Percentiles rank a stretch among this genome's conserved stretches.
These are phyloP conservation scores for Syrphus vitripennis DNA, from an alignment of 2,888 invertebrate species.

Conservation along the genomic window DNA sequence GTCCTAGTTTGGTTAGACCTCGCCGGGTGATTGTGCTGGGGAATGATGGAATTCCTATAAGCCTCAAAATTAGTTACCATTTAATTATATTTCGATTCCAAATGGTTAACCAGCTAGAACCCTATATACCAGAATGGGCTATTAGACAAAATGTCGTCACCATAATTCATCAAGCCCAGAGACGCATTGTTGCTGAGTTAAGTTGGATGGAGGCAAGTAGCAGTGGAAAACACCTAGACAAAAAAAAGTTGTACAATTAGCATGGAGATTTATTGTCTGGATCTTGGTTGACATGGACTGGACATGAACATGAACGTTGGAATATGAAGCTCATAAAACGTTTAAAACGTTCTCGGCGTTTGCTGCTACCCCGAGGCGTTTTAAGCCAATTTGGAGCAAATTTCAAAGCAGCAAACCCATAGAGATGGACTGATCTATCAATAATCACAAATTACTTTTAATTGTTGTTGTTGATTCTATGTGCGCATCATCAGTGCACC, in stretches of 20 bases:
- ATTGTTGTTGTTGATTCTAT: conserved; percentile 47
- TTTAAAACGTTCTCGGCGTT: conserved; percentile 43
- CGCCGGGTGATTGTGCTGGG: background rate
- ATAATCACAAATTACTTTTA: conserved; percentile 69
- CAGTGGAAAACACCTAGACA: conserved; percentile 16
- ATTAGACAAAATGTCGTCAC: conserved; percentile 57
- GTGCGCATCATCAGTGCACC: background rate
- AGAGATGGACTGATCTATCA: conserved; percentile 62
- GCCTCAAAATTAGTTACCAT: conserved; percentile 62
- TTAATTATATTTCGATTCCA: conserved; percentile 66
- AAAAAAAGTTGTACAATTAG: conserved; percentile 67
- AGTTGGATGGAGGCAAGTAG: conserved; percentile 10
- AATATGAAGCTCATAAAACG: conserved; percentile 63
- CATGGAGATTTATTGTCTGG: conserved; percentile 57
- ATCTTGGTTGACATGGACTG: conserved; percentile 15
- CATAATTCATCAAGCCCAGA: conserved; percentile 45
- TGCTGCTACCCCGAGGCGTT: conserved; percentile 10
- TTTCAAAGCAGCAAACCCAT: background rate
- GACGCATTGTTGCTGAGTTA: background rate
- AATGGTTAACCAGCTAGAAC: conserved; percentile 29
- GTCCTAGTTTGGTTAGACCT: conserved; percentile 21
- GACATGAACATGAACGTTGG: conserved; percentile 21
- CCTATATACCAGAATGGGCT: conserved; percentile 24
- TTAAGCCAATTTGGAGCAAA: conserved; percentile 62
- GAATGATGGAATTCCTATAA: conserved; percentile 55